These are phyloP conservation scores for Galaxias olidus DNA, from an alignment of 2,797 vertebrate species.

Conservation along the genomic window DNA sequence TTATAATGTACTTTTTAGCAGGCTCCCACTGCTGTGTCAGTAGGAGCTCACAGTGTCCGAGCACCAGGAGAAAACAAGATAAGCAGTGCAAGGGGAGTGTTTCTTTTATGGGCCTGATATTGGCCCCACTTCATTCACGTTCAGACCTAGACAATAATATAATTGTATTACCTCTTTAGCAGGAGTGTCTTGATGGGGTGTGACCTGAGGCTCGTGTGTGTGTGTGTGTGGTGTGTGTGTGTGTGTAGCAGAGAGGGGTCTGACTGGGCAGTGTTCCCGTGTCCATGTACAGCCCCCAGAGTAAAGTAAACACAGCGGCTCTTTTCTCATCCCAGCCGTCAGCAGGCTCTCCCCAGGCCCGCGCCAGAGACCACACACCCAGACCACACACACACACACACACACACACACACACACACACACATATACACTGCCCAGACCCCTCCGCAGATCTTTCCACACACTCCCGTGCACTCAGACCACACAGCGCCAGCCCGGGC, in stretches of 20 bases:
- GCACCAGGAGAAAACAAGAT: too few relatives aligned
- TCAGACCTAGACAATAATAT: constrained; percentile 28
- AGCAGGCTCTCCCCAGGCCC: constrained; percentile 75
- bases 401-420: constrained; percentile 43
- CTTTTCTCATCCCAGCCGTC: constrained; percentile 83
- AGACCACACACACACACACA: constrained; percentile 66
- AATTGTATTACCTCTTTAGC: constrained; percentile 44
- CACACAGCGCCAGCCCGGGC: constrained; percentile 71
- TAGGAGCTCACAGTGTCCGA: constrained; percentile 11
- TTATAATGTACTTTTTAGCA: background rate
- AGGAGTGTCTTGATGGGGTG: constrained; percentile 51
- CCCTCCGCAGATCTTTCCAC: constrained; percentile 66
- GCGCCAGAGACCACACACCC: constrained; percentile 78
- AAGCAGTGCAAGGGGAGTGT: too few relatives aligned
- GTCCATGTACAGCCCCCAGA: constrained; percentile 86
- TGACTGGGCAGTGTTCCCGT: constrained; percentile 88
- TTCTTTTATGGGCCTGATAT: too few relatives aligned
- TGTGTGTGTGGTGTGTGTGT: constrained; percentile 16
- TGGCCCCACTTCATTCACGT: constrained; percentile 21
- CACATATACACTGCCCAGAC: constrained; percentile 48
- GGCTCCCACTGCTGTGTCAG: constrained; percentile 20
- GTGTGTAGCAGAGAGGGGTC: constrained; percentile 65
- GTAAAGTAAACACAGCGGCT: constrained; percentile 95
- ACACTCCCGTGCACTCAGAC: constrained; percentile 68
- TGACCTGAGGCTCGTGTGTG: constrained; percentile 48